These are phyloP conservation scores for Acanthochromis polyacanthus DNA, from an alignment of 2,113 vertebrate genomes.

Conservation along the genomic window DNA sequence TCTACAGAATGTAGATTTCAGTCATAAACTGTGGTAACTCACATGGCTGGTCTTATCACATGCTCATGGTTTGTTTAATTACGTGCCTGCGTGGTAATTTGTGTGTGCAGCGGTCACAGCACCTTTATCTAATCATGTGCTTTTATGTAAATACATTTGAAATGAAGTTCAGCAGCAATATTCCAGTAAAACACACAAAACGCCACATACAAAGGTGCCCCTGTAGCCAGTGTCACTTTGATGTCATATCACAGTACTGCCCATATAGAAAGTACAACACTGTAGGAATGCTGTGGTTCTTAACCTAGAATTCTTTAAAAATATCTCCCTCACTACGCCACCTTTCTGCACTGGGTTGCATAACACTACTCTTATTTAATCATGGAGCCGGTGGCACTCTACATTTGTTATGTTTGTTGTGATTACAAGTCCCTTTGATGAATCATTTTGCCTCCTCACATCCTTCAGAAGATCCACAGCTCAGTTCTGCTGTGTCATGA, in stretches of 20 bases:
- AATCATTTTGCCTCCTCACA: neutral
- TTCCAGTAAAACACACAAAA: constrained; percentile 14
- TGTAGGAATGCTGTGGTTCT: neutral
- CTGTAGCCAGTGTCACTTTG: too few relatives aligned
- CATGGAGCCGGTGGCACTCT: neutral
- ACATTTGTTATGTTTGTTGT: neutral
- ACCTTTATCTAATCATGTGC: constrained; percentile 1
- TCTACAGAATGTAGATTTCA: neutral
- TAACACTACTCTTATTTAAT: neutral
- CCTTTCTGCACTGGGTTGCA: neutral
- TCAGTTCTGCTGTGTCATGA: neutral
- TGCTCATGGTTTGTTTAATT: neutral
- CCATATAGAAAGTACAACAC: too few relatives aligned
- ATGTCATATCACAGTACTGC: too few relatives aligned
- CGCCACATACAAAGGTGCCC: neutral
- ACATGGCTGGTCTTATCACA: neutral
- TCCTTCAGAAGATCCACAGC: neutral
- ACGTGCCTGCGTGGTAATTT: neutral
- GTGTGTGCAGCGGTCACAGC: neutral
- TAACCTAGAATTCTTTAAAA: neutral
- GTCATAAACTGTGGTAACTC: neutral
- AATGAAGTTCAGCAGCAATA: neutral
- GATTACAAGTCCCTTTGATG: neutral
- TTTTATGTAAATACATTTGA: constrained; percentile 39
- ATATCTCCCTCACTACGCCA: neutral